Evolutionary conservation across 2,888 invertebrate species (phyloP), one percentile per base, ranked within the genome.

Genomic region (Tipula unca): DNA sequence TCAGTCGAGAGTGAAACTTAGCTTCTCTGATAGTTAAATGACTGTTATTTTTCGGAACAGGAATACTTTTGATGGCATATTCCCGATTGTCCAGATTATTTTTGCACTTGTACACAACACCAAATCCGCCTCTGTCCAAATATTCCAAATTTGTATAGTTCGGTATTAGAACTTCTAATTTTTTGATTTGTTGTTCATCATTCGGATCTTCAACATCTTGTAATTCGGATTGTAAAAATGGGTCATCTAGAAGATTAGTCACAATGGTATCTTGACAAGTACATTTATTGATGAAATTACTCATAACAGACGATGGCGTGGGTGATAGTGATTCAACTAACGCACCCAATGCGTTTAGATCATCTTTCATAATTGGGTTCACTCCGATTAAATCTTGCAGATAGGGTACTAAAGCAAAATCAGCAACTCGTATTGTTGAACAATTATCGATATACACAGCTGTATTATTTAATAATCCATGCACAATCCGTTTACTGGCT

Each of bases 1-100:
- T 97, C 35, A 98, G 91, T 86, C 96, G 92, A 0, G 98, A 97
- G 0, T 98, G 91, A 1, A 98, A 91, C 90, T 96, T 96, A 0
- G 98, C 98, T 92, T 98, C 98, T 32, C 97, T 92, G 0, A 95
- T 96, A 85, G 98, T 97, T 82, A 25, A 25, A 82, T 82, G 8
- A 0, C 29, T 82, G 1, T 17, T 8, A 82, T 14, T 1, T 82
- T 20, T 25, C 10, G 82, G 82, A 1, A 82, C 17, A 82, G 82
- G 82, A 20, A 82, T 82, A 8, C 8, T 82, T 82, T 82, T 82
- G 82, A 82, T 29, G 14, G 39, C 39, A 39, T 39, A 39, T n/a
- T 10, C 14, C 17, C 48, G 48, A 48, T 48, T 48, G 6, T 48
- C n/a, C 17, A 48, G 1, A 48, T 17, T 32, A 32, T 32, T 32